These are phyloP conservation scores for Machimus atricapillus DNA, from an alignment of 2,888 invertebrate genomes.

Conservation along the genomic window DNA sequence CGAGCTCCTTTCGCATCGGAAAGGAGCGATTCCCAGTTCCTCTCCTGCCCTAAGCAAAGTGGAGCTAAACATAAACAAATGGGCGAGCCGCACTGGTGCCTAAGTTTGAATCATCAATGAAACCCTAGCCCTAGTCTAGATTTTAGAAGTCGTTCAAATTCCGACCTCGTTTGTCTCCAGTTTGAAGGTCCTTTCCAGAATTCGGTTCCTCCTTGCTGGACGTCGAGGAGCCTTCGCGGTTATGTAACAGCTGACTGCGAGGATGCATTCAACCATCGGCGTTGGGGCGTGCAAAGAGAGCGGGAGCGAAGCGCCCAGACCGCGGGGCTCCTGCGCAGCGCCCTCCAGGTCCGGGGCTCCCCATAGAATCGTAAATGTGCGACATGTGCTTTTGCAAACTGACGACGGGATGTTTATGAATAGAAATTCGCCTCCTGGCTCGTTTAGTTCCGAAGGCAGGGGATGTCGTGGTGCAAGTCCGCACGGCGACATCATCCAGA, in stretches of 20 bases:
- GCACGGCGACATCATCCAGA: background rate
- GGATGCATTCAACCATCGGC: background rate
- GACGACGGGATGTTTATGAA: background rate
- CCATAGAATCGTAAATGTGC: background rate
- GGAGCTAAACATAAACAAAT: background rate
- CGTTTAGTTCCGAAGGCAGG: background rate
- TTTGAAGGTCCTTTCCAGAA: background rate
- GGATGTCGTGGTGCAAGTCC: background rate
- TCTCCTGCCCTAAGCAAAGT: background rate
- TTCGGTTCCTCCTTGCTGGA: background rate
- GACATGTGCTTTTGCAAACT: background rate
- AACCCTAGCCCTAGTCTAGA: background rate
- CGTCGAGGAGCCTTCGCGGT: background rate
- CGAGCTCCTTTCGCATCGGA: background rate
- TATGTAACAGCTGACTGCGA: constrained; percentile 1
- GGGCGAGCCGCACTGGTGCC: background rate
- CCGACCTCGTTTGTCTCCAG: background rate
- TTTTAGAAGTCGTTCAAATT: background rate
- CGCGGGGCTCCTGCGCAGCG: background rate
- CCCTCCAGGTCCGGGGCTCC: background rate
- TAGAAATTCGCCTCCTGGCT: background rate
- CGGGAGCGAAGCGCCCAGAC: background rate
- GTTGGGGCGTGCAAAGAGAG: background rate
- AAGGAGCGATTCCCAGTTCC: background rate
- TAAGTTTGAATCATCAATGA: background rate